Conservation (phyloP, 2,888 invertebrate genomes). For the Drosophila dives region DNA sequence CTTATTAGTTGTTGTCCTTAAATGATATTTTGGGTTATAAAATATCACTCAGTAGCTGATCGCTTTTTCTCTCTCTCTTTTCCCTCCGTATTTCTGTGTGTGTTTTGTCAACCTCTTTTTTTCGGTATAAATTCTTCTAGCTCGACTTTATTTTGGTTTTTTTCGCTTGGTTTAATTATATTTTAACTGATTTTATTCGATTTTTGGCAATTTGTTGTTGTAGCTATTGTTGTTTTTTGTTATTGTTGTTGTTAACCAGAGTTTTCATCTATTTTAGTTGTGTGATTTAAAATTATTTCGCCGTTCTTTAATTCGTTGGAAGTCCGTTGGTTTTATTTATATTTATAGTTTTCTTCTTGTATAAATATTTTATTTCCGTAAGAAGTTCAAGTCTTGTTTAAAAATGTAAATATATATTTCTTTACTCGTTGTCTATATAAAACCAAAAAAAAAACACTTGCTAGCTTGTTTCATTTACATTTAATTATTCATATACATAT, state of each 20-base stretch:
- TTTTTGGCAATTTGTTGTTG: slow-evolving; percentile 64
- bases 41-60: slow-evolving; percentile 76
- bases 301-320: slow-evolving; percentile 84
- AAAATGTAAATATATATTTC: slow-evolving; percentile 60
- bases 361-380: slow-evolving; percentile 73
- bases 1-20: slow-evolving; percentile 77
- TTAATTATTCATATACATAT: slow-evolving; percentile 5
- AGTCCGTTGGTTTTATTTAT: slow-evolving; percentile 72
- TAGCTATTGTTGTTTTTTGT: slow-evolving; percentile 30
- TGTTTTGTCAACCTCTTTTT: slow-evolving; percentile 33
- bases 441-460: slow-evolving; percentile 52
- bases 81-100: slow-evolving; percentile 6
- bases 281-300: slow-evolving; percentile 71
- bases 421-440: slow-evolving; percentile 23
- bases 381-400: slow-evolving; percentile 73
- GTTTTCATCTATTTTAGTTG: slow-evolving; percentile 38
- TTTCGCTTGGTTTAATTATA: slow-evolving; percentile 4
- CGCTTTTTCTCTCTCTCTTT: slow-evolving; percentile 22
- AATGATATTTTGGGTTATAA: slow-evolving; percentile 73
- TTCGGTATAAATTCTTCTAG: slow-evolving; percentile 66
- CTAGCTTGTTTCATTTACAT: slow-evolving; percentile 33
- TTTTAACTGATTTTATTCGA: not conserved
- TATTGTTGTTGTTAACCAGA: slow-evolving; percentile 49
- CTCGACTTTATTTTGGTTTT: slow-evolving; percentile 30
- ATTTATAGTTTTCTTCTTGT: slow-evolving; percentile 39